Conservation (phyloP, 2,888 invertebrate species). For the Sphaeridia pumilis region DNA sequence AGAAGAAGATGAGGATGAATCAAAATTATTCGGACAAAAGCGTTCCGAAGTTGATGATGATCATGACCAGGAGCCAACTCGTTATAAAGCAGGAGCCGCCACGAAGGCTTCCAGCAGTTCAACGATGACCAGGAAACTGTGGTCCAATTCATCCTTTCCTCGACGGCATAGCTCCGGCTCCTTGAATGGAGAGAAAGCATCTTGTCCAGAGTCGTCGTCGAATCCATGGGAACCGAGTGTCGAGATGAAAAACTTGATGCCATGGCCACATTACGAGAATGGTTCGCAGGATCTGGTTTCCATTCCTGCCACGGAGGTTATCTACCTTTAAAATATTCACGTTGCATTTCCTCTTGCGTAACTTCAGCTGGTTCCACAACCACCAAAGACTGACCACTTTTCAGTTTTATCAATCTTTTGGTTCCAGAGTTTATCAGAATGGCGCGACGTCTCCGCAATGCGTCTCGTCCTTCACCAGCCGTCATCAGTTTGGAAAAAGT, state of each 20-base stretch:
- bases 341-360: constrained; percentile 1
- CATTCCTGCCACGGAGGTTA: constrained; percentile 38
- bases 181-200: constrained; percentile 13
- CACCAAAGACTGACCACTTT: neutral
- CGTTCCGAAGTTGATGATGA: too few relatives aligned
- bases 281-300: constrained; percentile 39
- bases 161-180: constrained; percentile 28
- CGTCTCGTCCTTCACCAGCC: constrained; percentile 40
- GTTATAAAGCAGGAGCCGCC: too few relatives aligned
- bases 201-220: constrained; percentile 10
- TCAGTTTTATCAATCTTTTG: neutral
- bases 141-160: neutral
- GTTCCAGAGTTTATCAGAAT: constrained; percentile 38
- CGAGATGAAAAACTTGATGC: constrained; percentile 38
- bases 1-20: too few relatives aligned
- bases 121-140: too few relatives aligned
- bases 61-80: too few relatives aligned
- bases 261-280: constrained; percentile 38
- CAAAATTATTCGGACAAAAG: too few relatives aligned
- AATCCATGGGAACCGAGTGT: constrained; percentile 37
- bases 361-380: neutral
- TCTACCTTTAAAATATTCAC: neutral
- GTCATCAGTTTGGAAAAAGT: constrained; percentile 40
- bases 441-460: constrained; percentile 38
- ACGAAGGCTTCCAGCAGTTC: too few relatives aligned